These are phyloP conservation scores for Automeris io DNA, from an alignment of 2,888 invertebrate species.

Conservation along the genomic window DNA sequence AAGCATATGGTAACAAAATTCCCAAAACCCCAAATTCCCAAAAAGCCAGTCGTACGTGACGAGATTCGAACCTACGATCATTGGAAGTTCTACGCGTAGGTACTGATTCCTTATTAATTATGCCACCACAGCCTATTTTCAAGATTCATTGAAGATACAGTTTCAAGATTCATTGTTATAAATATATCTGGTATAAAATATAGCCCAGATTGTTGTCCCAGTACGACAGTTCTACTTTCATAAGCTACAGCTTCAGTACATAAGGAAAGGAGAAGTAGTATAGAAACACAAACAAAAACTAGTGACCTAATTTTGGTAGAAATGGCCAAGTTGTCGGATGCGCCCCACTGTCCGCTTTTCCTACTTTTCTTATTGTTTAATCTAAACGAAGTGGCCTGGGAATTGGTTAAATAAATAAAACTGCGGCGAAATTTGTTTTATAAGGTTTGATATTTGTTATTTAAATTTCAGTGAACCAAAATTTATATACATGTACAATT, in stretches of 20 bases:
- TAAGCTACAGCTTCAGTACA: neutral
- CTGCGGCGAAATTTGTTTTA: neutral
- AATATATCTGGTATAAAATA: neutral
- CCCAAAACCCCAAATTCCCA: too few species aligned
- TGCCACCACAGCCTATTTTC: too few species aligned
- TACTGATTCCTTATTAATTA: too few species aligned
- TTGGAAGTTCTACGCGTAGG: too few species aligned
- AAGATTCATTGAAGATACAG: too few species aligned
- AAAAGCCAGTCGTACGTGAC: too few species aligned
- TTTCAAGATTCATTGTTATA: neutral
- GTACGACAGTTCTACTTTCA: neutral
- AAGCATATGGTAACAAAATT: too few species aligned
- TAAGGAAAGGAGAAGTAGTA: neutral
- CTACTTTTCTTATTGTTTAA: slow-evolving; percentile 19
- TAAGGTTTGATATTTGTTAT: slow-evolving; percentile 1
- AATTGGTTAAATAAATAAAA: slow-evolving; percentile 8
- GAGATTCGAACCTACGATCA: too few species aligned
- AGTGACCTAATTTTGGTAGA: slow-evolving; percentile 19
- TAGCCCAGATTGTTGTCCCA: neutral
- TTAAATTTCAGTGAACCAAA: too few species aligned
- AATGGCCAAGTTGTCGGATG: slow-evolving; percentile 15
- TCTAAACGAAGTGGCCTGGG: slow-evolving; percentile 13
- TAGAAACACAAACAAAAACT: slow-evolving; percentile 10
- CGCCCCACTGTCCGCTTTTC: slow-evolving; percentile 4
- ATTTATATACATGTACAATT: too few species aligned